Conservation (phyloP, 2,113 vertebrate genomes). For the Galemys pyrenaicus region DNA sequence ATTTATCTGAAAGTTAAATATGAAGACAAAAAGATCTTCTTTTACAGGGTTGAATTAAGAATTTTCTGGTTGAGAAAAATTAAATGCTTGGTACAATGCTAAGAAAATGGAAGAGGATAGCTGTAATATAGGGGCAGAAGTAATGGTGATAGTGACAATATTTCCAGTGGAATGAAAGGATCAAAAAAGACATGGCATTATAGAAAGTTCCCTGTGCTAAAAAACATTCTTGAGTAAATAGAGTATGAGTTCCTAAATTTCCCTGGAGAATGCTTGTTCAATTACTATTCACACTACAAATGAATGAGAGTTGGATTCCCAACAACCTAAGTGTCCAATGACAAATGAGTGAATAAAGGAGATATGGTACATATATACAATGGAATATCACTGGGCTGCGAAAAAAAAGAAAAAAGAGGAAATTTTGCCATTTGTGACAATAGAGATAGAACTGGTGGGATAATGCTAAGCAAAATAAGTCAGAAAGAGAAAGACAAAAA, state of each 20-base stretch:
- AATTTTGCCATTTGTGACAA: too few species aligned
- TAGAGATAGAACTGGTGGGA: too few species aligned
- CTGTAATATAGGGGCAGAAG: too few species aligned
- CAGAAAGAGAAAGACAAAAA: too few species aligned
- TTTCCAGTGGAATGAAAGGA: neutral
- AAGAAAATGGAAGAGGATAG: neutral
- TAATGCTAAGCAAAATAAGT: too few species aligned
- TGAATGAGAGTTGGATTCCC: neutral
- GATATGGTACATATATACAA: too few species aligned
- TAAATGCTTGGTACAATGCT: neutral
- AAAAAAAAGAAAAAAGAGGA: too few species aligned
- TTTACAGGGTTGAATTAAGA: neutral
- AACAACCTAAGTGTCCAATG: neutral
- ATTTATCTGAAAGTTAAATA: neutral
- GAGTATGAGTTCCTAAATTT: neutral
- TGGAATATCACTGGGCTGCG: too few species aligned
- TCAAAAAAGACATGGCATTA: neutral
- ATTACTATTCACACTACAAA: neutral
- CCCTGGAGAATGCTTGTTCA: neutral
- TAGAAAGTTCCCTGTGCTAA: neutral
- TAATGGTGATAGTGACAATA: neutral
- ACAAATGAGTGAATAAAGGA: too few species aligned
- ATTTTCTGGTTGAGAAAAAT: neutral
- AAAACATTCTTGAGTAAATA: neutral
- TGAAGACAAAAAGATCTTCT: neutral